A percentile compares a stretch with the other conserved stretches of the same genome.
Evolutionary conservation across 2,888 invertebrate species (phyloP).

Genomic region (Tiphia femorata): DNA sequence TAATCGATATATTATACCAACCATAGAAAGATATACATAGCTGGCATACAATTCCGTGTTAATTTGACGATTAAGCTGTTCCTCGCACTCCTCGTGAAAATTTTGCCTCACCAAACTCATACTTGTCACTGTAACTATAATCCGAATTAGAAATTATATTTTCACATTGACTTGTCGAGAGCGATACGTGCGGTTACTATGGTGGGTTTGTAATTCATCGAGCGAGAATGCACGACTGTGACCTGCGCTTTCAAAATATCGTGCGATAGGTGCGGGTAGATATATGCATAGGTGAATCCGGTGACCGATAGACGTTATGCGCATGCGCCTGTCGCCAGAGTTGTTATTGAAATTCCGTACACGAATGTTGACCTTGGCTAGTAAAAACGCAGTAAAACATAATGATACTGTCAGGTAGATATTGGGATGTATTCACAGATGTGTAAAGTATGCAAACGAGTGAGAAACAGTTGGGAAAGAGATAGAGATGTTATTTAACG

Average conservation of each 20-base stretch:
- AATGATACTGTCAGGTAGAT: neutral
- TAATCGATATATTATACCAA: conserved; percentile 71
- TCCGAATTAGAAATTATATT: too few species aligned
- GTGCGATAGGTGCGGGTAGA: conserved; percentile 4
- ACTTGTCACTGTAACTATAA: too few species aligned
- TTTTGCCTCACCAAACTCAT: conserved; percentile 75
- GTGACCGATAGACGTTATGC: neutral
- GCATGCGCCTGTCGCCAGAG: conserved; percentile 3
- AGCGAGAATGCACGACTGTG: neutral
- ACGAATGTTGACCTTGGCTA: conserved; percentile 13
- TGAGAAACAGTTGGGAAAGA: too few species aligned
- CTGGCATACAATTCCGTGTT: conserved; percentile 81
- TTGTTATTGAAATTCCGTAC: conserved; percentile 6
- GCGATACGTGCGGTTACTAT: neutral
- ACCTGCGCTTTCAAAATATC: conserved; percentile 28
- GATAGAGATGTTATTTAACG: too few species aligned
- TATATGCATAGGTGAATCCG: too few species aligned
- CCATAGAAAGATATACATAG: conserved; percentile 83
- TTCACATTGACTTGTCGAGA: neutral
- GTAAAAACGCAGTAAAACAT: neutral
- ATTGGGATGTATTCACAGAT: neutral
- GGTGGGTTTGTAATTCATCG: neutral
- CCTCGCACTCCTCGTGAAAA: conserved; percentile 76
- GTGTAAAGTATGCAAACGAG: too few species aligned
- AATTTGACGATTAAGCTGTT: conserved; percentile 79